Conservation (phyloP, 1,140 invertebrate genomes). For the Cylas formicarius region DNA sequence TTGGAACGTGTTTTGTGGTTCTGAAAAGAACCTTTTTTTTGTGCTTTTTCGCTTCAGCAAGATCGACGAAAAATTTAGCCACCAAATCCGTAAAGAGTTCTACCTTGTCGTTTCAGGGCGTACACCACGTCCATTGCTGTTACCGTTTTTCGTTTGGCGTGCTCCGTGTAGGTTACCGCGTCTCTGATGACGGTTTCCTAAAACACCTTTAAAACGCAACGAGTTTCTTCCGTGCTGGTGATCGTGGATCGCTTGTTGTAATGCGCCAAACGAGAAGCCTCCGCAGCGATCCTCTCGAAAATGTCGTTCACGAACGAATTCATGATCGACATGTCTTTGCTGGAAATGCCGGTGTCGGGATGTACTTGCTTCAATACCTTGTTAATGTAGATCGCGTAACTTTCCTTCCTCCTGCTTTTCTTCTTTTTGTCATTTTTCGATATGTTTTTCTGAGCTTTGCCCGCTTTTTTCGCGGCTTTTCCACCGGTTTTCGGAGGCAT, state of each 20-base stretch:
- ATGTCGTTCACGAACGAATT: slow-evolving; percentile 51
- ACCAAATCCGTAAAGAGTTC: too few species aligned
- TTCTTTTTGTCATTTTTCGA: slow-evolving; percentile 48
- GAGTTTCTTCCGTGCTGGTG: slow-evolving; percentile 47
- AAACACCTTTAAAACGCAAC: too few species aligned
- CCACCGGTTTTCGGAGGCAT: slow-evolving; percentile 47
- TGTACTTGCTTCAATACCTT: slow-evolving; percentile 66
- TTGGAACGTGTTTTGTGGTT: too few species aligned
- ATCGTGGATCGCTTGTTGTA: slow-evolving; percentile 64
- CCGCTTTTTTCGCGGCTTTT: slow-evolving; percentile 48
- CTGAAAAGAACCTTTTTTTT: too few species aligned
- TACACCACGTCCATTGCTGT: too few species aligned
- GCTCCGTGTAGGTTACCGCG: too few species aligned
- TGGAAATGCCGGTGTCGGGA: slow-evolving; percentile 59
- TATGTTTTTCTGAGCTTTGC: slow-evolving; percentile 51
- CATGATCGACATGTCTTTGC: slow-evolving; percentile 56
- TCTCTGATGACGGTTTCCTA: too few species aligned
- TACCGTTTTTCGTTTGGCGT: too few species aligned
- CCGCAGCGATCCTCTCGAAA: slow-evolving; percentile 61
- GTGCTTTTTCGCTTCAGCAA: too few species aligned
- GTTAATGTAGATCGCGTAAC: slow-evolving; percentile 63
- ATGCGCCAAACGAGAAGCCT: slow-evolving; percentile 60
- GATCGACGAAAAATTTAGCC: too few species aligned
- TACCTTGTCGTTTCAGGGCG: too few species aligned
- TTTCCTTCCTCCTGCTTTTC: slow-evolving; percentile 54